Percentiles rank a stretch among this genome's conserved stretches.
Conservation (phyloP, 2,888 invertebrate species). For the Deilephila porcellus region DNA sequence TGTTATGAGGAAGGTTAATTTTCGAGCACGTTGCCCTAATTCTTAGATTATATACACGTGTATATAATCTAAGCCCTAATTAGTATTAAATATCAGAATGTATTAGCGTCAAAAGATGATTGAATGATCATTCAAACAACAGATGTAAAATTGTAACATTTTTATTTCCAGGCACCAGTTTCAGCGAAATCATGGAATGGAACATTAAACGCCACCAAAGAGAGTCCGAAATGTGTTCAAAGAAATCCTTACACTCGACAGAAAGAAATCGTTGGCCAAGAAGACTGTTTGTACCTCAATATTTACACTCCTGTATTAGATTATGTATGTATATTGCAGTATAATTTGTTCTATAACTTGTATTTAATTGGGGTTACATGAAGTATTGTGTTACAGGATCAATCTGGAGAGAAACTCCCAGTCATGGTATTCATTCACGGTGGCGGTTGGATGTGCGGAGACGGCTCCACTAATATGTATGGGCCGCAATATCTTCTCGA, state of each 20-base stretch:
- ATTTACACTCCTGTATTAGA: constrained; percentile 79
- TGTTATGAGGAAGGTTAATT: no score
- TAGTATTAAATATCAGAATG: no score
- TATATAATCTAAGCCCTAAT: no score
- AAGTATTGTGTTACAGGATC: constrained; percentile 49
- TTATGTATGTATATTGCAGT: constrained; percentile 55
- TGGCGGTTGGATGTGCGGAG: constrained; percentile 91
- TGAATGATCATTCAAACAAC: not conserved
- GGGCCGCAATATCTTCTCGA: constrained; percentile 89
- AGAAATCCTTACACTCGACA: constrained; percentile 88
- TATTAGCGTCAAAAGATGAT: no score
- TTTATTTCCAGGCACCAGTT: constrained; percentile 84
- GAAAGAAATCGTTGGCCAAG: constrained; percentile 87
- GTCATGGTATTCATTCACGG: constrained; percentile 91
- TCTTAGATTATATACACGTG: no score
- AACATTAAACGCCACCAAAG: constrained; percentile 86
- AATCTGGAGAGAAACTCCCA: constrained; percentile 67
- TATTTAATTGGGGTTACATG: not conserved
- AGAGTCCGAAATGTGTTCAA: constrained; percentile 90
- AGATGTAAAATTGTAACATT: not conserved
- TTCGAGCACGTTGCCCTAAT: no score
- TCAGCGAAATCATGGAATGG: constrained; percentile 86
- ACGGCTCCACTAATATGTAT: constrained; percentile 87
- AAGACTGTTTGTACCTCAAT: constrained; percentile 94
- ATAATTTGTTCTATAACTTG: not conserved